A percentile compares a stretch with the other conserved stretches of the same genome.
phyloP scores from a whole-genome alignment of 1,140 invertebrate species.

The Planococcus citri region DNA sequence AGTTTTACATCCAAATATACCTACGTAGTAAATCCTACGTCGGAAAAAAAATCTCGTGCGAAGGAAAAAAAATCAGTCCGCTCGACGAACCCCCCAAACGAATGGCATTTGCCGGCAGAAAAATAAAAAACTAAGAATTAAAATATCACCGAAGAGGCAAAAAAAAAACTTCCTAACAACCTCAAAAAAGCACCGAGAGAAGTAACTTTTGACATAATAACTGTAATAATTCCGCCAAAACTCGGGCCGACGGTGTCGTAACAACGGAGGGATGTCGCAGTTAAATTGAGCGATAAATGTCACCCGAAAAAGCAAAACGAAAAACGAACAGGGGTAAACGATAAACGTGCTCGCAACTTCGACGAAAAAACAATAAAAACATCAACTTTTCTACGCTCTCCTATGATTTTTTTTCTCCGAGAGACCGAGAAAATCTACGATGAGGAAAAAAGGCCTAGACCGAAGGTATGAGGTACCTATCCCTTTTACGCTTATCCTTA shows the following conservation, averaged over 20 bases:
- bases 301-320: neutral
- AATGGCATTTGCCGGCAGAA: no score
- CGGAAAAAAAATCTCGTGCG: no score
- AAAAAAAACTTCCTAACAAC: conserved; percentile 1
- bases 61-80: no score
- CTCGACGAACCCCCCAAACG: no score
- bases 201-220: conserved; percentile 8
- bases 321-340: neutral
- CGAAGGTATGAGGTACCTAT: no score
- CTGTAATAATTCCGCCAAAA: neutral
- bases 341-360: neutral
- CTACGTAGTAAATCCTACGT: no score
- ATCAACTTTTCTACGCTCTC: neutral
- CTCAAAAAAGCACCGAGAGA: neutral
- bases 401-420: no score
- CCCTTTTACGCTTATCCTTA: no score
- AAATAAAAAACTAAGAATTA: neutral
- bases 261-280: neutral
- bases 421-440: no score
- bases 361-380: conserved; percentile 6
- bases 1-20: no score
- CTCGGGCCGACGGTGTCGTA: neutral
- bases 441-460: no score
- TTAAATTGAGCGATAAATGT: conserved; percentile 7
- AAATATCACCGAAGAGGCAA: neutral